Evolutionary conservation across 2,797 vertebrate species (phyloP).

Genomic region (Tragelaphus eurycerus): DNA sequence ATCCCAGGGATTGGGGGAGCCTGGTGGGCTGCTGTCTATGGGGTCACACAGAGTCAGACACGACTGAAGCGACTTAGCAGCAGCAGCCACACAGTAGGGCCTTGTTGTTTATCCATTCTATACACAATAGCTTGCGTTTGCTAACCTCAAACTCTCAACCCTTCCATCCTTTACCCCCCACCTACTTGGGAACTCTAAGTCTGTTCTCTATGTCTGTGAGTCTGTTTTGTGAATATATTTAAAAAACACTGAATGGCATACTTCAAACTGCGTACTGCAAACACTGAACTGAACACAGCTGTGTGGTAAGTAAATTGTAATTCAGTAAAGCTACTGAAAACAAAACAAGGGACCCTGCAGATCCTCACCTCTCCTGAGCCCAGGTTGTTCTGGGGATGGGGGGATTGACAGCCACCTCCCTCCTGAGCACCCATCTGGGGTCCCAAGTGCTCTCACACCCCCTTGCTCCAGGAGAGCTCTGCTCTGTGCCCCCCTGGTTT

Average conservation of each 20-base stretch:
- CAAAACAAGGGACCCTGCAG: no score
- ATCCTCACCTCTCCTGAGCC: neutral
- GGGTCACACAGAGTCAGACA: no score
- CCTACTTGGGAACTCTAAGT: neutral
- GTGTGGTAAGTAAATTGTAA: fast-evolving
- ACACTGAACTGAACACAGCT: fast-evolving
- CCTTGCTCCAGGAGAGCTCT: neutral
- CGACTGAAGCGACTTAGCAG: no score
- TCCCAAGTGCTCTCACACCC: neutral
- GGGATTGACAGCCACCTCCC: neutral
- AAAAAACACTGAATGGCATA: fast-evolving
- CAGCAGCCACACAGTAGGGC: neutral
- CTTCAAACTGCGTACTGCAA: neutral
- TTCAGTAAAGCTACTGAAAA: fast-evolving
- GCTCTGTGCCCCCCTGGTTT: neutral
- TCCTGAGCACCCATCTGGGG: no score
- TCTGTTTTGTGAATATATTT: neutral
- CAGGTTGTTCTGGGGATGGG: fast-evolving
- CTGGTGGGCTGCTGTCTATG: no score
- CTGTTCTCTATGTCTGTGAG: neutral
- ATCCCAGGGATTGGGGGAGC: no score
- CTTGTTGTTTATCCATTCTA: neutral
- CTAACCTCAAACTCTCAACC: neutral
- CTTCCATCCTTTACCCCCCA: neutral
- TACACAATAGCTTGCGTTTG: neutral